Base-by-base conservation (phyloP, 2,797 vertebrate genomes). In the Notolabrus celidotus region DNA sequence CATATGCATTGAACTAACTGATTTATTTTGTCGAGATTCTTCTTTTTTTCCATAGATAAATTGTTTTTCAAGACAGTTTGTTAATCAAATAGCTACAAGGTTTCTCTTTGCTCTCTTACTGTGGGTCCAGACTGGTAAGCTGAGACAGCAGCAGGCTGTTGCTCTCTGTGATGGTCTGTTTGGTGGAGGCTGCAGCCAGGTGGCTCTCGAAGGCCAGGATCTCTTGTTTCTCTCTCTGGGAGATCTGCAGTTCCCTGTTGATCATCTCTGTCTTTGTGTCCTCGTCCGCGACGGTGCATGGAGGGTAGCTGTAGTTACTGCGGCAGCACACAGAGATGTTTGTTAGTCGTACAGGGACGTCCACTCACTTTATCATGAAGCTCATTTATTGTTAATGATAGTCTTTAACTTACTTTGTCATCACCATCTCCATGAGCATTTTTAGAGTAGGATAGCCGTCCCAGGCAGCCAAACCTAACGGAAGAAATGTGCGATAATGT, bases 401-500 rank as follows among this genome's bases (percentile, higher is more conserved):
- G n/a, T n/a, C n/a, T n/a, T n/a, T n/a, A n/a, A 62, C 94, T 56
- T 82, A 99, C 98, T 99, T 99, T 51, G 98, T 99, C 98, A 99
- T 99, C 71, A 97, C 98, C 98, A 99, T 99, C 87, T 99, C 98
- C 98, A 99, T 99, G n/a, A 99, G 96, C 98, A 99, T 99, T 93
- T 99, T 99, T 14, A 99, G 89, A 0, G 97, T 97, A 1, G 98
- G 97, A 78, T 99, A 99, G 47, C 97, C 96, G 54, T 99, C 97
- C 98, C 98, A 99, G 0, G 98, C 97, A 39, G 97, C 95, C 87
- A 98, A 82, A 67, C 98, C 98, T 99, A n/a, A n/a, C n/a, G 62
- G 34, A 84, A 49, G 42, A 4, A 19, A 31, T n/a, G n/a, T n/a
- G n/a, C n/a, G n/a, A n/a, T n/a, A n/a, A n/a, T n/a, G n/a, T n/a